A percentile compares a stretch with the other conserved stretches of the same genome.
These are phyloP conservation scores for Alouatta palliata DNA, from an alignment of 2,113 vertebrate species.

Conservation along the genomic window DNA sequence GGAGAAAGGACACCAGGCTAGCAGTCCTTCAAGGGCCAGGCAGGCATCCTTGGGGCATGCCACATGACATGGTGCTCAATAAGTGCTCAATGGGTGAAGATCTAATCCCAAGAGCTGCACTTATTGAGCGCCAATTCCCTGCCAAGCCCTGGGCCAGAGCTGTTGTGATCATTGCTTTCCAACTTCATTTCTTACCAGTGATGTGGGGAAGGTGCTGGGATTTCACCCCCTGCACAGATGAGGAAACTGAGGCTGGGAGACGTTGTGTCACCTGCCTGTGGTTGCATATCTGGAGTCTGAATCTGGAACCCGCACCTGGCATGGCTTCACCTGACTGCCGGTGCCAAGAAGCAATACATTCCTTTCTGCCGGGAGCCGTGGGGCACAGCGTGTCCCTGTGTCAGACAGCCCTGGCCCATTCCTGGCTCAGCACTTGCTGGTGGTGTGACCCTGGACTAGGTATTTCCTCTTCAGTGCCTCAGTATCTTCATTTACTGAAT, in stretches of 20 bases:
- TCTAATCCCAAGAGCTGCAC: not conserved
- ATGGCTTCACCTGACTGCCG: not conserved
- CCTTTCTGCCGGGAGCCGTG: not conserved
- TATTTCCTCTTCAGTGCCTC: not conserved
- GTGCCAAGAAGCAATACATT: fast-evolving
- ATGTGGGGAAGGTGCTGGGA: not conserved
- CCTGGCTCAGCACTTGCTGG: not conserved
- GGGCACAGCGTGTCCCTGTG: not conserved
- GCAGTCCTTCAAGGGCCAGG: not conserved
- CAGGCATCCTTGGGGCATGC: not conserved
- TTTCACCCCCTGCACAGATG: not conserved
- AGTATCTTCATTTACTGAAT: not conserved
- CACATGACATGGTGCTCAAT: fast-evolving
- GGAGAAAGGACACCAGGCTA: not conserved
- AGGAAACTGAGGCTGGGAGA: not conserved
- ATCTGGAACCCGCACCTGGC: not conserved
- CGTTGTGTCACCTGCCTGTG: not conserved
- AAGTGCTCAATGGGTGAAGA: not conserved
- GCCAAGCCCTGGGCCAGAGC: not conserved
- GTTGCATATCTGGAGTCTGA: not conserved
- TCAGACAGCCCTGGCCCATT: not conserved
- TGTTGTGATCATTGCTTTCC: not conserved
- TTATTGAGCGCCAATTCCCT: not conserved
- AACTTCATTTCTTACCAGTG: not conserved
- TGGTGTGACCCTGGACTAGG: too few relatives aligned